phyloP scores from a whole-genome alignment of 2,113 vertebrate species.

The Atlantisia rogersi region DNA sequence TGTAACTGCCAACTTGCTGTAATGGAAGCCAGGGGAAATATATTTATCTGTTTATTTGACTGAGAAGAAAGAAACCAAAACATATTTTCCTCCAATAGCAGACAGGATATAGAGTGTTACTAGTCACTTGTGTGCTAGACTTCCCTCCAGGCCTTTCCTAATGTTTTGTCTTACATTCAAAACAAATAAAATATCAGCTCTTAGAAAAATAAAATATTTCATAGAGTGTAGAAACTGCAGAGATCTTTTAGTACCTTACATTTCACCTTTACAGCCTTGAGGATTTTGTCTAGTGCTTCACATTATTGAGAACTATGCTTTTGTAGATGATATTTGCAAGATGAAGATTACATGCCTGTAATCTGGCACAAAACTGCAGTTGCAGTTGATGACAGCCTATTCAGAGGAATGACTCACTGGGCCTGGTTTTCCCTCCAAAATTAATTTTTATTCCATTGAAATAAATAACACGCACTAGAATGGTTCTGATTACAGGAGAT shows the following conservation, averaged over 20 bases:
- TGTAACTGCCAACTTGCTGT: constrained; percentile 40
- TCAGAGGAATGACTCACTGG: background rate
- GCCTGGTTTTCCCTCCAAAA: background rate
- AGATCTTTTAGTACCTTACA: background rate
- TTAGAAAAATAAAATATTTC: constrained; percentile 5
- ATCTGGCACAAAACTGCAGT: background rate
- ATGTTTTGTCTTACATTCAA: constrained; percentile 43
- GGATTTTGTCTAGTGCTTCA: background rate
- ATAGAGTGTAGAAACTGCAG: background rate
- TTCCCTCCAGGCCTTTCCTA: constrained; percentile 43
- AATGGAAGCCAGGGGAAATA: constrained; percentile 61
- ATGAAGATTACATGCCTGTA: background rate
- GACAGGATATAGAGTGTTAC: constrained; percentile 21
- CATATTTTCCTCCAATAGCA: constrained; percentile 45
- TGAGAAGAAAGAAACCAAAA: constrained; percentile 59
- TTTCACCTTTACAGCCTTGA: background rate
- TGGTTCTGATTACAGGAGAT: background rate
- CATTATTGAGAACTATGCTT: background rate
- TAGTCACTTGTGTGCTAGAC: constrained; percentile 43
- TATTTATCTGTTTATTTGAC: constrained; percentile 66
- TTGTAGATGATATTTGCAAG: background rate
- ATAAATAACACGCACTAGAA: background rate
- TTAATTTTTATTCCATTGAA: background rate
- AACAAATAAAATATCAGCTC: constrained; percentile 33
- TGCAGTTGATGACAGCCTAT: background rate